Evolutionary conservation across 2,113 vertebrate species (phyloP), one percentile per base, ranked within the genome.

Genomic region (Scatophagus argus): DNA sequence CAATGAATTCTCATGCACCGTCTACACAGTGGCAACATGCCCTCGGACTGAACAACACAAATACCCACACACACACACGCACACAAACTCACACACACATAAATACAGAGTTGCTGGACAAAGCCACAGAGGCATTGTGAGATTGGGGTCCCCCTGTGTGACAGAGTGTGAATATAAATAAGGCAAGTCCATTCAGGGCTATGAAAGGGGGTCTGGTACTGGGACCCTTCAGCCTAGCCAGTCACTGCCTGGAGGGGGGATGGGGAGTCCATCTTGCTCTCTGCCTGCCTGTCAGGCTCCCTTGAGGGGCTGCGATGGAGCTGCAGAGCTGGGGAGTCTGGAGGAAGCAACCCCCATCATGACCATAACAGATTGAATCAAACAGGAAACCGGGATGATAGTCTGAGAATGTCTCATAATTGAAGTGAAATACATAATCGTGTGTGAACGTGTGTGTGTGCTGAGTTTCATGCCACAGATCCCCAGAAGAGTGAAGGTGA

Each of bases 151-250:
- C 91, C 93, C 92, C 88, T 79, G 89, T 89, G 90, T 90, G 88
- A 92, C 87, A 82, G 87, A 87, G 84, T 89, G 87, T 93, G 94
- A 95, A 95, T 95, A 94, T 95, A 90, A 95, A 95, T 95, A 94
- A 95, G 92, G 83, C 91, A 63, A 85, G 83, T 87, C 92, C 93
- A 94, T 95, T 95, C 93, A 95, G 81, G 79, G 46, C 79, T 82
- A 68, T 94, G 91, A 95, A 95, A 94, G 88, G 90, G 91, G 91
- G 90, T 92, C 92, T 93, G 89, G 89, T 82, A 78, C 91, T 92
- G 90, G 90, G 90, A 90, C 89, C 90, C 92, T 89, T 87, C 86
- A 87, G 88, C 84, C 85, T 44, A 86, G 90, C 87, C 87, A 89
- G 84, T 86, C 32, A 17, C 73, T 88, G 86, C 81, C 77, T 75